These are phyloP conservation scores for Philaethria dido DNA, from an alignment of 2,888 invertebrate genomes.

Conservation along the genomic window DNA sequence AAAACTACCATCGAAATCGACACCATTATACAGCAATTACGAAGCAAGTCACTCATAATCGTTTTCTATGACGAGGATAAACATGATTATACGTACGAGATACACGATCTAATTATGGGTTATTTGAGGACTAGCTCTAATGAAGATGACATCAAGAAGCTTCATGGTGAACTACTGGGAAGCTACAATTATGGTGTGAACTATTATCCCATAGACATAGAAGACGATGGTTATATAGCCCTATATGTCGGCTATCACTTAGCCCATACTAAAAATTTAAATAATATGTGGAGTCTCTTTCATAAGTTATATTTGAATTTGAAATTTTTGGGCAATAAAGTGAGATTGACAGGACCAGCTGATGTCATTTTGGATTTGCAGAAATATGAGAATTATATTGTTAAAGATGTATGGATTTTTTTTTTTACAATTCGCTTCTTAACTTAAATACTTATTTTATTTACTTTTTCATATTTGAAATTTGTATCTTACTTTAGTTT, in stretches of 20 bases:
- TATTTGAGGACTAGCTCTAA: conserved; percentile 81
- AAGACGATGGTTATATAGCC: conserved; percentile 89
- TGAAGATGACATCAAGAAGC: conserved; percentile 67
- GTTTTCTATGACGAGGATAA: conserved; percentile 85
- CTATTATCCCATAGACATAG: conserved; percentile 82
- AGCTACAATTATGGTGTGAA: conserved; percentile 80
- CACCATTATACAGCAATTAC: conserved; percentile 85
- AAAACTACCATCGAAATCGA: conserved; percentile 77
- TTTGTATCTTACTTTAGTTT: no score
- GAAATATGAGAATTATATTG: conserved; percentile 85
- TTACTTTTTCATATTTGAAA: no score
- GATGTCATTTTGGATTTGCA: conserved; percentile 87
- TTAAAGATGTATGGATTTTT: conserved; percentile 70
- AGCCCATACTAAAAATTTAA: conserved; percentile 74
- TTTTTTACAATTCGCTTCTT: not conserved
- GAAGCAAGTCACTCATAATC: conserved; percentile 87
- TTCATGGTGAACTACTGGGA: conserved; percentile 84
- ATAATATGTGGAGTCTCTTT: conserved; percentile 80
- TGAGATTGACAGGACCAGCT: conserved; percentile 86
- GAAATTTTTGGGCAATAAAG: conserved; percentile 88
- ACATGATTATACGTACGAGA: conserved; percentile 86
- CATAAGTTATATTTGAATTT: conserved; percentile 86
- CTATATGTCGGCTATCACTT: conserved; percentile 89
- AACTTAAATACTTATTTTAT: no score
- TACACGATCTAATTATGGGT: conserved; percentile 87